A percentile compares a stretch with the other conserved stretches of the same genome.
These are phyloP conservation scores for Notarius lentiginosus DNA, from an alignment of 2,113 vertebrate species.

Conservation along the genomic window DNA sequence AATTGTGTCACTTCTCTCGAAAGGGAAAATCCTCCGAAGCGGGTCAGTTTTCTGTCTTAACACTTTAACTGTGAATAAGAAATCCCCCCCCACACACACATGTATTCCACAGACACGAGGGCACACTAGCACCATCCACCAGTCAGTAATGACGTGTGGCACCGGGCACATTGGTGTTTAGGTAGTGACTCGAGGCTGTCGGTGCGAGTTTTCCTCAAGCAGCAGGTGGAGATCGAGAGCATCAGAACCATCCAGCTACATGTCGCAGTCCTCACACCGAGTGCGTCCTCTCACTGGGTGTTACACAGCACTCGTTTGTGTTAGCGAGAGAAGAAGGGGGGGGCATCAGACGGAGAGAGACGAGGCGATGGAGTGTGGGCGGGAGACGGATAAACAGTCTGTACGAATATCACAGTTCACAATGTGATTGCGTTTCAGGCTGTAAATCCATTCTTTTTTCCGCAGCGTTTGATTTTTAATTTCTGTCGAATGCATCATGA, in stretches of 20 bases:
- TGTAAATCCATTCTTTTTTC: not conserved
- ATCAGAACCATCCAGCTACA: slow-evolving; percentile 30
- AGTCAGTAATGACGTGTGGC: slow-evolving; percentile 34
- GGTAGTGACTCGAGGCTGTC: slow-evolving; percentile 22
- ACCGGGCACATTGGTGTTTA: slow-evolving; percentile 27
- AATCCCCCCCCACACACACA: not conserved
- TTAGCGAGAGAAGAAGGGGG: not conserved
- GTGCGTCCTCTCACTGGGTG: slow-evolving; percentile 10
- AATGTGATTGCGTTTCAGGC: not conserved
- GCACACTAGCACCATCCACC: not conserved
- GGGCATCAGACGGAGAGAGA: not conserved
- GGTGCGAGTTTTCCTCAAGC: slow-evolving; percentile 27
- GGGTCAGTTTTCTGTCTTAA: slow-evolving; percentile 34
- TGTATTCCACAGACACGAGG: not conserved
- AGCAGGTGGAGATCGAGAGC: slow-evolving; percentile 18
- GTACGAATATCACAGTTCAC: not conserved
- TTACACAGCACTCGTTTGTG: not conserved
- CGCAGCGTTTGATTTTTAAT: not conserved
- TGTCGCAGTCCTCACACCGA: not conserved
- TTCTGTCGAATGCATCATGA: not conserved
- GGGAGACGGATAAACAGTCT: not conserved
- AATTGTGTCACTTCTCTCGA: slow-evolving; percentile 46
- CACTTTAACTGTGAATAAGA: not conserved
- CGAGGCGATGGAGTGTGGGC: not conserved
- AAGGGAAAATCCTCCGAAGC: slow-evolving; percentile 42